Evolutionary conservation across 2,888 invertebrate genomes (phyloP), one percentile per base, ranked within the genome.

Genomic region (Tuberolachnus salignus): DNA sequence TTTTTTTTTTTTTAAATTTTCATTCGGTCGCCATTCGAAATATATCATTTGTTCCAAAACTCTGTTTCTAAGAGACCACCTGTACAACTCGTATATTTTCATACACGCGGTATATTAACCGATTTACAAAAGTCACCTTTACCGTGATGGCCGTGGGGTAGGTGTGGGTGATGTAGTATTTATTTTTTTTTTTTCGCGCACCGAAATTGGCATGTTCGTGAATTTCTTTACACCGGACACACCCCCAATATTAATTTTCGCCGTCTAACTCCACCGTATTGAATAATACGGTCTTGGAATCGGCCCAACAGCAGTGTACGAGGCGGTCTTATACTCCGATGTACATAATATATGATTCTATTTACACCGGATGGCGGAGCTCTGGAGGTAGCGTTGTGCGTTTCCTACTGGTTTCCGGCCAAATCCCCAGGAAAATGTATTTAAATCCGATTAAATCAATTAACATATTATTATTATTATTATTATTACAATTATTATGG

Each of bases 51-150:
- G 64, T 73, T 53, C 51, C 53, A 44, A 73, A 73, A 64, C 53
- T 73, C 63, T 73, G 64, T 64, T 73, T 53, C 44, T 64, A 64
- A 73, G 63, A 64, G 73, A 73, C 73, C 73, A 73, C 73, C 73
- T 73, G 73, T 73, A n/a, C 2, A 23, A 64, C 51, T 19, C 34
- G 63, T 51, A 63, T 23, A n/a, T n/a, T n/a, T n/a, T n/a, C n/a
- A n/a, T n/a, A n/a, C n/a, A n/a, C n/a, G n/a, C n/a, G n/a, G n/a
- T n/a, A 21, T 44, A 61, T 26, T 46, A 46, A 73, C 64, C 53
- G 73, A 73, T 73, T 73, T 64, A n/a, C 19, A 63, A 53, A 73
- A 73, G 44, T 64, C 53, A 61, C 72, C 49, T 26, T 34, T 1
- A 9, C 26, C 21, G 59, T 11, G 44, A 51, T 19, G 19, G n/a